These are phyloP conservation scores for Campylorhamphus procurvoides DNA, from an alignment of 2,113 vertebrate genomes.

Conservation along the genomic window DNA sequence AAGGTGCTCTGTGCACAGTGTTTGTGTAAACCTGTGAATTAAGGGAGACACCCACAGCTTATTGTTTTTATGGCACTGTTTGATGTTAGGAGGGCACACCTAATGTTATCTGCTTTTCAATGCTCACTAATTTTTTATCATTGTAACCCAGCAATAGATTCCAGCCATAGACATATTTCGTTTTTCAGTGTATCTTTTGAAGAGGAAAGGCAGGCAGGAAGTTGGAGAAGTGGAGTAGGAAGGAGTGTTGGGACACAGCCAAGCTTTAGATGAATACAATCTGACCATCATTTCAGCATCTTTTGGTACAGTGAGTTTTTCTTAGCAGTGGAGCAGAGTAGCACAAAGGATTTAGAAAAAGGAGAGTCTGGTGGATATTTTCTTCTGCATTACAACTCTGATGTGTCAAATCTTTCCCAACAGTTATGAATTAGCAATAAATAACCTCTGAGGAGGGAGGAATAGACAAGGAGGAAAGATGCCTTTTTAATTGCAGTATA, in stretches of 20 bases:
- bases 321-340: neutral
- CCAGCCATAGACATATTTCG: neutral
- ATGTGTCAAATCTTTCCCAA: neutral
- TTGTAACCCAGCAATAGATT: neutral
- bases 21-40: neutral
- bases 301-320: neutral
- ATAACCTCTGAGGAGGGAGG: neutral
- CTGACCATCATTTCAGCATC: neutral
- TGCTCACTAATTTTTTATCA: neutral
- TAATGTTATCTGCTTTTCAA: fast-evolving
- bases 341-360: neutral
- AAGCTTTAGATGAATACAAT: neutral
- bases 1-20: neutral
- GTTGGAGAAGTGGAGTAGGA: neutral
- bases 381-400: neutral
- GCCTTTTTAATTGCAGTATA: neutral
- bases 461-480: neutral
- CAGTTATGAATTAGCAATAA: neutral
- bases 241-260: neutral
- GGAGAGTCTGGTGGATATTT: neutral
- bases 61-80: neutral
- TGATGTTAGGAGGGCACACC: neutral
- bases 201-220: neutral
- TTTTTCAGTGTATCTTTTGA: neutral
- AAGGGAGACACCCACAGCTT: neutral